Evolutionary conservation across 2,797 vertebrate genomes (phyloP).

Genomic region (Halcyon leucocephala): DNA sequence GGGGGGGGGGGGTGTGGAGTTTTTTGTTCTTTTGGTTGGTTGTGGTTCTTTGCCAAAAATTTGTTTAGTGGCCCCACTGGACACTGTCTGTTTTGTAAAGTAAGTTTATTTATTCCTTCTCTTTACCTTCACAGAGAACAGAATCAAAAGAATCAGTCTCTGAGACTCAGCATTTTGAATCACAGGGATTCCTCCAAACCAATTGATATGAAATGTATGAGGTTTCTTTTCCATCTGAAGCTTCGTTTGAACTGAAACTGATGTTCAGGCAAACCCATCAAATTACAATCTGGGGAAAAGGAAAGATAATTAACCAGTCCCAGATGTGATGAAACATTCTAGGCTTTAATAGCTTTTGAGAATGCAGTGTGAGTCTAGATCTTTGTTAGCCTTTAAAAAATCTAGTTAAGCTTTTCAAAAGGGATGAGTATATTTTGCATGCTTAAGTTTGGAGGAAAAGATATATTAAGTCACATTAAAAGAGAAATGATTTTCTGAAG

Average conservation of each 20-base stretch:
- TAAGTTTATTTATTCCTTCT: background rate
- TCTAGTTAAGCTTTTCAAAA: background rate
- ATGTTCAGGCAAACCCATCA: background rate
- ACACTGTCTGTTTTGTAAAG: background rate
- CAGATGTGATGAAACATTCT: background rate
- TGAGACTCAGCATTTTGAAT: background rate
- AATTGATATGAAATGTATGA: background rate
- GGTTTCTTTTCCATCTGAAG: background rate
- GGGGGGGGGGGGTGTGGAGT: rapidly evolving
- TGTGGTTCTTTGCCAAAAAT: rapidly evolving
- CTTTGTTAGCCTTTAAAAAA: background rate
- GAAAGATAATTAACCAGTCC: background rate
- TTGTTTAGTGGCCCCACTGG: background rate
- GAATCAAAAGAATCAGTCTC: background rate
- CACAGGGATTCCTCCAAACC: background rate
- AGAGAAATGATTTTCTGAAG: background rate
- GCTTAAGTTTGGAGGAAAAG: background rate
- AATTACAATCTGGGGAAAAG: background rate
- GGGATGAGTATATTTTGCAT: background rate
- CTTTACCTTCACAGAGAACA: background rate
- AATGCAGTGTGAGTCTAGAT: background rate
- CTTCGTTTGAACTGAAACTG: background rate
- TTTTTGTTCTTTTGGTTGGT: background rate
- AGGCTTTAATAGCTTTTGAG: background rate
- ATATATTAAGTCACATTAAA: background rate